Conservation (phyloP, 1,140 invertebrate species). For the Caenorhabditis tropicalis region DNA sequence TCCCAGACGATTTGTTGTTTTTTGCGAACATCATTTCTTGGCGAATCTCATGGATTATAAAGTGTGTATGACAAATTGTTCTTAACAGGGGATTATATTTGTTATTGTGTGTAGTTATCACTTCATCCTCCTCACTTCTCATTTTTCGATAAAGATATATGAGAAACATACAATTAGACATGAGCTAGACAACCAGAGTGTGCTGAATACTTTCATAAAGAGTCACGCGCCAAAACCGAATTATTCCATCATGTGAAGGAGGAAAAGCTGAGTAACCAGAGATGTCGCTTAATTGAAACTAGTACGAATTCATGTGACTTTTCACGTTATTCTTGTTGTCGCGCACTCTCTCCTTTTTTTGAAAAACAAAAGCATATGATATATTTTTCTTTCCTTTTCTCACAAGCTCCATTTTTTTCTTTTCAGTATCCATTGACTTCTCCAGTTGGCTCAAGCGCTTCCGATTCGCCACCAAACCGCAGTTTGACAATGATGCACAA, state of each 20-base stretch:
- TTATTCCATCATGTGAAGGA: background rate
- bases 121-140: background rate
- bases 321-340: background rate
- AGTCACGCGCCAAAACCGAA: background rate
- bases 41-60: background rate
- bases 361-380: background rate
- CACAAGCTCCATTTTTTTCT: background rate
- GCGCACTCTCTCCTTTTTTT: background rate
- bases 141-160: background rate
- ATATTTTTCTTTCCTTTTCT: background rate
- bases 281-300: background rate
- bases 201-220: background rate
- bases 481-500: constrained; percentile 36
- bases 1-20: constrained; percentile 6
- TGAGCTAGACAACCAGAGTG: background rate
- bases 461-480: constrained; percentile 48
- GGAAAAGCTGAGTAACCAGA: background rate
- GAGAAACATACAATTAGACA: background rate
- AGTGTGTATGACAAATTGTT: background rate
- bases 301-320: constrained; percentile 4
- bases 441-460: constrained; percentile 47
- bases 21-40: background rate
- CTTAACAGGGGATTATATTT: background rate
- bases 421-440: constrained; percentile 54
- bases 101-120: background rate